Evolutionary conservation across 1,140 invertebrate genomes (phyloP).

Genomic region (Saxidomus purpurata): DNA sequence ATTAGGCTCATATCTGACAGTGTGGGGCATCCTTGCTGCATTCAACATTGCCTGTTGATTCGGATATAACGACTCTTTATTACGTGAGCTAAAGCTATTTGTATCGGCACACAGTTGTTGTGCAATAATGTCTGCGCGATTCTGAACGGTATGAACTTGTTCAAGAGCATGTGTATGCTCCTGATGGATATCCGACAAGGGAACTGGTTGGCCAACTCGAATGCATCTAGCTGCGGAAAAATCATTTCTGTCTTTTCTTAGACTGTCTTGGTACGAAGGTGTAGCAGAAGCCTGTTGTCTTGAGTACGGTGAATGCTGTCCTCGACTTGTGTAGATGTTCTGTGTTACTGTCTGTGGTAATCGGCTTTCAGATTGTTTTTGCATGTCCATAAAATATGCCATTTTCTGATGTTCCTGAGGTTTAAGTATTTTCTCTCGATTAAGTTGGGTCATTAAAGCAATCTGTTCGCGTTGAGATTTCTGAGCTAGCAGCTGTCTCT

Average conservation of each 20-base stretch:
- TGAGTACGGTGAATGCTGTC: neutral
- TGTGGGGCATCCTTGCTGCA: slow-evolving; percentile 4
- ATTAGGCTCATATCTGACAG: neutral
- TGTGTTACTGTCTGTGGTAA: neutral
- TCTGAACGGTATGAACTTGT: slow-evolving; percentile 28
- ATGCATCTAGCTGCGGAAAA: neutral
- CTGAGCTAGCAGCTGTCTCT: slow-evolving; percentile 6
- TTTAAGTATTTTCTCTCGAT: neutral
- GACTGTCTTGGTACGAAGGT: slow-evolving; percentile 3
- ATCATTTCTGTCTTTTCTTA: slow-evolving; percentile 16
- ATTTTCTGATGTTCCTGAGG: slow-evolving; percentile 26
- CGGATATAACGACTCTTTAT: neutral
- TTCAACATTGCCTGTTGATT: slow-evolving; percentile 14
- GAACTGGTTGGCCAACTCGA: slow-evolving; percentile 30
- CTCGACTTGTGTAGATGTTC: neutral
- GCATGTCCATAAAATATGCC: slow-evolving; percentile 42
- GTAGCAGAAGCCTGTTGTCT: neutral
- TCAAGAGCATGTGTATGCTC: slow-evolving; percentile 44
- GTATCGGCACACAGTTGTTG: neutral
- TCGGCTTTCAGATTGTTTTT: slow-evolving; percentile 15
- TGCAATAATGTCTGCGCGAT: neutral
- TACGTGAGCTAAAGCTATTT: neutral
- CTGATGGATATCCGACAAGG: slow-evolving; percentile 38
- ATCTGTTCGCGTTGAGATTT: slow-evolving; percentile 16
- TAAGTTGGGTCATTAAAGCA: neutral